These are phyloP conservation scores for Pogonus chalceus DNA, from an alignment of 1,140 invertebrate species.

Conservation along the genomic window DNA sequence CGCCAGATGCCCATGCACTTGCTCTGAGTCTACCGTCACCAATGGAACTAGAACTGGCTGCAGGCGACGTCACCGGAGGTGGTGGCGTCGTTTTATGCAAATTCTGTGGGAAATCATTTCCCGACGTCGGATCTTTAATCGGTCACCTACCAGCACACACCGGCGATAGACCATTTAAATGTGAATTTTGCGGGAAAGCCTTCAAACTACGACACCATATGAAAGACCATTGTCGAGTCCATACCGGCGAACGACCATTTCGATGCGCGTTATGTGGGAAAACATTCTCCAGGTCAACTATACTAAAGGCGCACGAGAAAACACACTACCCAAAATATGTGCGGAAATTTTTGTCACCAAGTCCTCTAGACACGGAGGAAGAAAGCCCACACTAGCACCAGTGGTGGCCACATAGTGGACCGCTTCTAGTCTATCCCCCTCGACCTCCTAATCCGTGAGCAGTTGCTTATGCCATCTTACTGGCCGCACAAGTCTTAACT, in stretches of 20 bases:
- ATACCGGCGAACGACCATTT: slow-evolving; percentile 83
- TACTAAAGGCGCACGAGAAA: slow-evolving; percentile 84
- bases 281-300: slow-evolving; percentile 79
- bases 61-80: slow-evolving; percentile 39
- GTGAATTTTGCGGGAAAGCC: slow-evolving; percentile 82
- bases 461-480: too few species aligned
- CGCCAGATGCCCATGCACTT: slow-evolving; percentile 40
- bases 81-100: slow-evolving; percentile 75
- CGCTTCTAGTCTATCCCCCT: slow-evolving; percentile 1
- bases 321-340: slow-evolving; percentile 85
- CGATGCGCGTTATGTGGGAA: slow-evolving; percentile 79
- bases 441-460: background rate
- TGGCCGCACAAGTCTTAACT: too few species aligned
- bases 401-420: background rate
- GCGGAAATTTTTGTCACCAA: slow-evolving; percentile 73
- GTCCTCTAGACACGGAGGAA: slow-evolving; percentile 69
- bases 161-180: slow-evolving; percentile 79
- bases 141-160: slow-evolving; percentile 79
- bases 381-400: slow-evolving; percentile 54
- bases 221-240: slow-evolving; percentile 86
- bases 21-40: slow-evolving; percentile 35
- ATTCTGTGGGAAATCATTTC: slow-evolving; percentile 82
- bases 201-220: slow-evolving; percentile 85
- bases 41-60: slow-evolving; percentile 42
- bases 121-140: slow-evolving; percentile 75